Evolutionary conservation across 2,888 invertebrate genomes (phyloP), one percentile per base, ranked within the genome.

Genomic region (Diachrysia chrysitis): DNA sequence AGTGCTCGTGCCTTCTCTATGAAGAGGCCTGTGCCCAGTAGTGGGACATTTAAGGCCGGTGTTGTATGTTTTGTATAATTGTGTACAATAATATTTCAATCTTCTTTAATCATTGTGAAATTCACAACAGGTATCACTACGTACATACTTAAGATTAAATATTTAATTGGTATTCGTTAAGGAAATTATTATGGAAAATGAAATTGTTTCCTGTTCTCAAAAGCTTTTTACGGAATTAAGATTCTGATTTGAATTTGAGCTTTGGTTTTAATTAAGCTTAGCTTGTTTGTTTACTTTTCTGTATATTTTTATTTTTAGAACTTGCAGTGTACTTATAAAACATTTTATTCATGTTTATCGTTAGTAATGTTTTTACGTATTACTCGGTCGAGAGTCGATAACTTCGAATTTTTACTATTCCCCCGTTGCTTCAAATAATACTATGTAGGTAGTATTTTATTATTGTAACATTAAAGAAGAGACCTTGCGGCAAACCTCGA

Each of bases 231-330:
- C 19, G 9, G 48, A 51, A 51, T 21, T 51, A 51, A 51, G 21
- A 42, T 42, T 42, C 5, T n/a, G 42, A n/a, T 42, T 42, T n/a
- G n/a, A 42, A 42, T 42, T n/a, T n/a, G 42, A 42, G 42, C 42
- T 42, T 42, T n/a, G 42, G 42, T 42, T 42, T 37, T 48, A 17
- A 51, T 51, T 51, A 12, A 2, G 21, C 12, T 51, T 19, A 10
- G 12, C 19, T 19, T 19, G 12, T 10, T 51, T 21, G 12, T 51
- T 51, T 19, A 12, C 48, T 51, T 21, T 51, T 19, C 2, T 17
- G 9, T 48, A 9, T 17, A 17, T 29, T 9, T 25, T 29, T 29
- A 29, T 32, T 32, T 32, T 32, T 32, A 32, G 32, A 37, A 37
- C 10, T 35, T 12, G 12, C 37, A 37, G 32, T 29, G 2, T 32